These are phyloP conservation scores for Scaptomyza polygonia DNA, from an alignment of 2,888 invertebrate genomes.

Conservation along the genomic window DNA sequence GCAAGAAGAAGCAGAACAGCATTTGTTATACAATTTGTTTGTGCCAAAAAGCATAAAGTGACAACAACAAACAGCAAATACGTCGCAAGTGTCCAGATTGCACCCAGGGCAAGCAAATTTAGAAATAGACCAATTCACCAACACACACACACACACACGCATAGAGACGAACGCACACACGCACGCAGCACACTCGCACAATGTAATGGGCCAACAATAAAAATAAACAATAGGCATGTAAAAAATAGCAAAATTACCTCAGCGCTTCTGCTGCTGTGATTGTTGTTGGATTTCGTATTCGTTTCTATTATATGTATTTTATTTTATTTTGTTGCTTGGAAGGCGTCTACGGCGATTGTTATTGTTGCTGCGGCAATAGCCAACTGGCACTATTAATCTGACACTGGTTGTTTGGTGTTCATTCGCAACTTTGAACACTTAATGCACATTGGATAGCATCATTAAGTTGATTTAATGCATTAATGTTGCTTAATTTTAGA, in stretches of 20 bases:
- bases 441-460: constrained; percentile 41
- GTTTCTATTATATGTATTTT: constrained; percentile 7
- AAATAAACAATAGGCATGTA: constrained; percentile 70
- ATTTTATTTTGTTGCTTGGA: constrained; percentile 24
- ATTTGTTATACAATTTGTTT: constrained; percentile 14
- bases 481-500: constrained; percentile 59
- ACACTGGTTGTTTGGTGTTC: constrained; percentile 20
- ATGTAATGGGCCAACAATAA: constrained; percentile 49
- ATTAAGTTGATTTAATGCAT: constrained; percentile 34
- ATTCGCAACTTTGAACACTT: constrained; percentile 45
- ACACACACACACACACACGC: constrained; percentile 1
- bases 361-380: constrained; percentile 56
- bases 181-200: constrained; percentile 13
- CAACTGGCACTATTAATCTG: constrained; percentile 35
- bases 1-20: constrained; percentile 17
- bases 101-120: constrained; percentile 48
- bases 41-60: constrained; percentile 12
- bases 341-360: constrained; percentile 63
- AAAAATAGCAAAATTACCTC: constrained; percentile 77
- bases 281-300: constrained; percentile 59
- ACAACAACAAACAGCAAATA: constrained; percentile 17
- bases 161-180: constrained; percentile 22
- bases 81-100: constrained; percentile 53
- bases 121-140: constrained; percentile 47
- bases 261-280: constrained; percentile 53